Base-by-base conservation (phyloP, 2,113 vertebrate genomes). In the Odocoileus virginianus region DNA sequence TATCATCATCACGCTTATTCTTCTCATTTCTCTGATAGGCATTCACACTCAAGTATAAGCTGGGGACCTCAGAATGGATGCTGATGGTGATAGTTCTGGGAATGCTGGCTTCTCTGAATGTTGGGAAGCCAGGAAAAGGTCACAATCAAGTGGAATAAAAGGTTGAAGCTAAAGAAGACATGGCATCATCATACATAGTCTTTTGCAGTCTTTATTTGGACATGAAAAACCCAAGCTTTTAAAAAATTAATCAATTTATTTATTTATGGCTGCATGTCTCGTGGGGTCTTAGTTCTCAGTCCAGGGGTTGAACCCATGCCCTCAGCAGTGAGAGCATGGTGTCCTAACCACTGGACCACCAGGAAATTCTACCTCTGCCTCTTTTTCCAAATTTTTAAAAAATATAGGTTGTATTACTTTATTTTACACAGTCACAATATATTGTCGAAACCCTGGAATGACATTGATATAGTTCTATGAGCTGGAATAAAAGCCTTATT, bases 381-480 rank as follows among this genome's bases (percentile, higher is more conserved):
- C 45, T 47, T 79, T 78, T 79, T 9, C 15, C 76, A 47, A 79
- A 30, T 28, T 79, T 79, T 79, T 5, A 0, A 30, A 47, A 78
- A 79, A 79, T 17, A 88, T 91, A 58, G 28, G 54, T 16, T 88
- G 21, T 79, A 47, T 87, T 60, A 89, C 67, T 83, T 95, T 89
- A 60, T 67, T 79, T 61, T 92, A 71, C 30, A 47, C 45, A 92
- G 15, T 30, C 6, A 23, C 15, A 58, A 52, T 47, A 23, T 10
- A 54, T 74, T 79, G 36, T 83, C 43, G 79, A 95, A 98, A 92
- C 11, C 71, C n/a, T 61, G 1, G 47, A 93, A 96, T 83, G 50
- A 76, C 13, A n/a, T 28, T 78, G 9, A 2, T 64, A 10, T 83
- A 67, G 21, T n/a, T 87, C 0, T 81, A 89, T 50, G 89, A 89